Percentiles rank a stretch among this genome's conserved stretches.
Conservation (phyloP, 2,888 invertebrate genomes). For the Operophtera brumata region DNA sequence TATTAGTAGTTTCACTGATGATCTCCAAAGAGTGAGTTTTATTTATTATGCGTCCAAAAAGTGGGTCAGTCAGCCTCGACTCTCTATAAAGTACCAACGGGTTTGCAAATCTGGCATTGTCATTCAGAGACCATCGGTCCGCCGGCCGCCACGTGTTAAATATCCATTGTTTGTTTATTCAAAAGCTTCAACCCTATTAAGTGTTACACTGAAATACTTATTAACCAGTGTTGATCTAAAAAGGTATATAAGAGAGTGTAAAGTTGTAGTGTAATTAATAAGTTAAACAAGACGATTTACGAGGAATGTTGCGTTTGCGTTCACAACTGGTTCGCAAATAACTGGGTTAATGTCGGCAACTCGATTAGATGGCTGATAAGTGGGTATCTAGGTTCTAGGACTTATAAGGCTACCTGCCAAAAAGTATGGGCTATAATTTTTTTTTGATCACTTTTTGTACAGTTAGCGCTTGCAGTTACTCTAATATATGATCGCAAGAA, state of each 20-base stretch:
- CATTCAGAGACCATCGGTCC: slow-evolving; percentile 55
- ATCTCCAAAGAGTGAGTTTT: slow-evolving; percentile 10
- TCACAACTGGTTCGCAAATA: slow-evolving; percentile 30
- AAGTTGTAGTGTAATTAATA: slow-evolving; percentile 25
- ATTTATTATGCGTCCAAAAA: slow-evolving; percentile 35
- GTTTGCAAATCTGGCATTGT: slow-evolving; percentile 76
- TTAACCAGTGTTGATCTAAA: neutral
- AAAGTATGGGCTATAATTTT: no score
- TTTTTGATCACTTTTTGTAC: no score
- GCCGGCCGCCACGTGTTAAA: slow-evolving; percentile 30
- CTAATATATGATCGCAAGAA: no score
- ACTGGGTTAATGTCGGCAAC: slow-evolving; percentile 51
- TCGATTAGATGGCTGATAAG: slow-evolving; percentile 3
- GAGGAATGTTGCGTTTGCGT: slow-evolving; percentile 34
- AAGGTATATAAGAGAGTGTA: slow-evolving; percentile 12
- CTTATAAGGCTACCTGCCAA: neutral
- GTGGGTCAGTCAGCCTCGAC: slow-evolving; percentile 64
- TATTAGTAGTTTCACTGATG: slow-evolving; percentile 39
- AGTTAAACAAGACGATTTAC: slow-evolving; percentile 33
- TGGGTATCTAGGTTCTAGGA: slow-evolving; percentile 2
- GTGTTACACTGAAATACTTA: no score
- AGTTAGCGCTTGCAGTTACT: neutral
- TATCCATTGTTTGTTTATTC: slow-evolving; percentile 14
- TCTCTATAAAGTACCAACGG: slow-evolving; percentile 61
- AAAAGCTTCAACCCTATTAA: neutral